Evolutionary conservation across 2,113 vertebrate species (phyloP), one percentile per base, ranked within the genome.

Genomic region (Solea solea): DNA sequence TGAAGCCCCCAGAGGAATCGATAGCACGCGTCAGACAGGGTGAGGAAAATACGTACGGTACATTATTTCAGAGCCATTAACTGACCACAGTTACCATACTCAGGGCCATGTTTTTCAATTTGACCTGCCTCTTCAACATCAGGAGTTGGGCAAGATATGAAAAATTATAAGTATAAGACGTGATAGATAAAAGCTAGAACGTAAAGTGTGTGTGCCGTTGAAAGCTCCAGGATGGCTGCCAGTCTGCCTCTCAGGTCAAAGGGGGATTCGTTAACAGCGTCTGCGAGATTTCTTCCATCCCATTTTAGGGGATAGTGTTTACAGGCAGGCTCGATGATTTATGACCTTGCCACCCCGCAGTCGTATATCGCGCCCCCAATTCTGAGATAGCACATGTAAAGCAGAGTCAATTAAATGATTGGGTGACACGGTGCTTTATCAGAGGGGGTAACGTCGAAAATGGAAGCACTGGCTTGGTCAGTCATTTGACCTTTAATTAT

Each of bases 401-500:
- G 85, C 76, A 67, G 81, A 91, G 87, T 87, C 87, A 91, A 90
- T 91, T 90, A 90, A 90, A 89, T 82, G 85, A 90, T 83, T 86
- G 65, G 79, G 57, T 72, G 77, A 83, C 76, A 74, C 7, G 53
- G 75, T 65, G 74, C 76, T 88, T 90, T 89, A 91, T 92, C 88
- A 69, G 83, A 78, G 25, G 51, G 64, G 69, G 70, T 34, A 53
- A 49, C 57, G 34, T 34, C 5, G 45, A 76, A 75, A 80, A 72
- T 74, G 52, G 69, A 75, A 65, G 63, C 57, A 41, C 69, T 83
- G 16, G 76, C 69, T 67, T 85, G 76, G 80, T 83, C 85, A 70
- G 71, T 85, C 68, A 27, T 90, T 91, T 88, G 89, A 90, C 91
- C 89, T 92, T 90, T 90, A 90, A 92, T 91, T 93, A 92, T 89